Base-by-base conservation (phyloP, 1,140 invertebrate species). In the Drosophila athabasca region DNA sequence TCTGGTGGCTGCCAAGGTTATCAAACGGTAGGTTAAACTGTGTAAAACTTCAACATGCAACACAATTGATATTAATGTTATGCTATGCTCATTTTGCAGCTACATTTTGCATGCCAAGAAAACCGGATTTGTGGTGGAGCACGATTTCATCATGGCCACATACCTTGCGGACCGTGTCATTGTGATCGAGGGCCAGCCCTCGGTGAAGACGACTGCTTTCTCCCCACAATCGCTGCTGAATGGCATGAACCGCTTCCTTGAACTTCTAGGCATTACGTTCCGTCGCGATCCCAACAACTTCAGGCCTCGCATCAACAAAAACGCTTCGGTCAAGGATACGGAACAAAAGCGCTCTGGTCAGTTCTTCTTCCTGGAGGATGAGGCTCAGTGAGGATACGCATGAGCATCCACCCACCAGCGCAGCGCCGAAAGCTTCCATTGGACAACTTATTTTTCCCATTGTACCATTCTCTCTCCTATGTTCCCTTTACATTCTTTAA, bases 91-190 rank as follows among this genome's bases (percentile, higher is more conserved):
- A 4, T 26, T 79, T 92, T 93, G 58, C 88, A 99, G 98, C 77
- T 99, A 99, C 91, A 99, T 99, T 92, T 93, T 99, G 43, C 99
- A 99, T 90, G 97, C 99, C 0, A 99, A 99, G 93, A 99, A 99
- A 92, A 99, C 99, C 26, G 99, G 98, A 29, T 99, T 99, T 92
- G 96, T 99, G 29, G 99, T 99, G 0, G 99, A 99, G 94, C 99
- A 99, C 95, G 99, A 99, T 94, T 99, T 99, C 90, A 99, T 99
- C 58, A 99, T 99, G 99, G 98, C 98, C 2, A 99, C 99, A 0
- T 99, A 99, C 93, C 93, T 99, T 44, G 98, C 99, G 13, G 99
- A 99, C 93, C 94, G 99, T 54, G 99, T 99, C 0, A 99, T 99
- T 81, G 98, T 99, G 19, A 99, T 99, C 92, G 98, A 99, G 91